Conservation (phyloP, 2,888 invertebrate species). For the Maniola hyperantus region DNA sequence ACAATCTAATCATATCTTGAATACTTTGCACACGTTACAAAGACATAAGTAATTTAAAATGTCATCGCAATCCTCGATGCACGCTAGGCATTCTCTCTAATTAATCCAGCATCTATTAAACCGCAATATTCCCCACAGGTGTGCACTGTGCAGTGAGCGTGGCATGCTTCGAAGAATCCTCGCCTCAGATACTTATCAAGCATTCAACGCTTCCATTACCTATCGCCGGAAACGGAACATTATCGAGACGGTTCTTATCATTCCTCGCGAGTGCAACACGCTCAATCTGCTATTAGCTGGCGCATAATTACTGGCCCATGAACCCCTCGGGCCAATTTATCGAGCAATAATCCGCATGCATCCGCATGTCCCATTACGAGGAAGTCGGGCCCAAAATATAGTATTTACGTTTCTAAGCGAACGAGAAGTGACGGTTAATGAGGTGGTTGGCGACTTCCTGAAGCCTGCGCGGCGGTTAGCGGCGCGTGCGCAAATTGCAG, state of each 20-base stretch:
- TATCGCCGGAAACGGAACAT: slow-evolving; percentile 37
- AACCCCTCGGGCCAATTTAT: slow-evolving; percentile 38
- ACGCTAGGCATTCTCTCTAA: slow-evolving; percentile 29
- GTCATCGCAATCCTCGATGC: slow-evolving; percentile 23
- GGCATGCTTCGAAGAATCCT: slow-evolving; percentile 30
- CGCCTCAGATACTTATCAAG: slow-evolving; percentile 31
- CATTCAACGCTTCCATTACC: slow-evolving; percentile 37
- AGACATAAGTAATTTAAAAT: slow-evolving; percentile 25
- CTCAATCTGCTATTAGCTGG: slow-evolving; percentile 40
- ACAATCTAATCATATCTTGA: background rate
- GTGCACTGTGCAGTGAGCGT: slow-evolving; percentile 16
- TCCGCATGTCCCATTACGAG: slow-evolving; percentile 38
- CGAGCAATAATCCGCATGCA: slow-evolving; percentile 38
- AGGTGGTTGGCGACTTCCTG: slow-evolving; percentile 41
- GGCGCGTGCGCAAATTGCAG: slow-evolving; percentile 44
- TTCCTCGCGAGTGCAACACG: slow-evolving; percentile 28
- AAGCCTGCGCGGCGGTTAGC: slow-evolving; percentile 31
- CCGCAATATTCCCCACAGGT: slow-evolving; percentile 10
- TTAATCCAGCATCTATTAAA: slow-evolving; percentile 18
- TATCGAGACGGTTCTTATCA: slow-evolving; percentile 33
- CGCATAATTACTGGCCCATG: slow-evolving; percentile 42
- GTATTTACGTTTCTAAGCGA: slow-evolving; percentile 43
- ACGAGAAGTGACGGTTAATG: slow-evolving; percentile 40
- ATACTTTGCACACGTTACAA: slow-evolving; percentile 11
- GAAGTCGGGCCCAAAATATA: slow-evolving; percentile 40